Percentiles rank a stretch among this genome's conserved stretches.
Conservation (phyloP, 2,888 invertebrate genomes). For the Suillia variegata region DNA sequence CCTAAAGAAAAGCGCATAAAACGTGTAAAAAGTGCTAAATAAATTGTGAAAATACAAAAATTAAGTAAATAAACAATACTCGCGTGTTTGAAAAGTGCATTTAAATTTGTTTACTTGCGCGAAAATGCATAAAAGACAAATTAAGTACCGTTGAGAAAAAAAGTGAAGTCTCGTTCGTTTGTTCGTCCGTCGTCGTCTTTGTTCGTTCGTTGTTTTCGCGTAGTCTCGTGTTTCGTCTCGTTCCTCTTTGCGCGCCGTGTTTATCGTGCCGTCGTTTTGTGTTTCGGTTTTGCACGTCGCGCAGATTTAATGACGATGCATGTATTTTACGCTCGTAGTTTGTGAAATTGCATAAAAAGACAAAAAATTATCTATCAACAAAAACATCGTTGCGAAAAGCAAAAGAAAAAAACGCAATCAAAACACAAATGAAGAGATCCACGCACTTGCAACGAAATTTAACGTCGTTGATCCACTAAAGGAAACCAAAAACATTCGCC, state of each 20-base stretch:
- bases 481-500: constrained; percentile 36
- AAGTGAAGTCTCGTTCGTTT: no score
- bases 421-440: background rate
- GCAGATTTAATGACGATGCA: constrained; percentile 4
- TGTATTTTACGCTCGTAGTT: background rate
- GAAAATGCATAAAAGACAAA: background rate
- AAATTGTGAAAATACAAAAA: constrained; percentile 8
- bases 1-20: constrained; percentile 1
- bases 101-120: background rate
- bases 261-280: background rate
- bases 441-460: background rate
- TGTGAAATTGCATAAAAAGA: background rate
- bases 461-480: constrained; percentile 19
- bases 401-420: background rate
- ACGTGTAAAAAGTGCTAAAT: constrained; percentile 11
- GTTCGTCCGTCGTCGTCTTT: background rate
- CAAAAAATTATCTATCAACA: no score
- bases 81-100: background rate
- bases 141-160: background rate
- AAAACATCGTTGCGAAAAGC: background rate
- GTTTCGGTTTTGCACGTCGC: constrained; percentile 12
- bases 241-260: background rate
- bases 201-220: background rate
- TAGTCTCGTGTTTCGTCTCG: background rate
- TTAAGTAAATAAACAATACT: constrained; percentile 3